phyloP scores from a whole-genome alignment of 2,797 vertebrate species.

The Hozukius guyotensis region DNA sequence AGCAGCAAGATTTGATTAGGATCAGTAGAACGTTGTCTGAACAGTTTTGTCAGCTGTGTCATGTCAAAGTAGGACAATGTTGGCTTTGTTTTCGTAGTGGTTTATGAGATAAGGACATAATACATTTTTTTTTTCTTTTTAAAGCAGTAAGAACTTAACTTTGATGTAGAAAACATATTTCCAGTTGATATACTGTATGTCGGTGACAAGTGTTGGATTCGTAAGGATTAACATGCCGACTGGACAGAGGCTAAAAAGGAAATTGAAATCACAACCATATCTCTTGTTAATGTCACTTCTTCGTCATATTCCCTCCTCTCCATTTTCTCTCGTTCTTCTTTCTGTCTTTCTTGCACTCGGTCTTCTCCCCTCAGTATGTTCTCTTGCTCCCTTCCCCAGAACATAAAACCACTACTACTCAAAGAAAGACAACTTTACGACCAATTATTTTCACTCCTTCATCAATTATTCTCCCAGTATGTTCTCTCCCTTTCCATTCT shows the following conservation, averaged over 20 bases:
- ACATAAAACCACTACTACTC: constrained; percentile 16
- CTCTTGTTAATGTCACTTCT: neutral
- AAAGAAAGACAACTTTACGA: constrained; percentile 30
- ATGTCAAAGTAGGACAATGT: neutral
- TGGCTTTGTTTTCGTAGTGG: constrained; percentile 17
- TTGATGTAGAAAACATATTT: neutral
- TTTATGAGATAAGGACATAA: constrained; percentile 4
- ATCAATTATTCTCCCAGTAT: constrained; percentile 50
- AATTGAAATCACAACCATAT: constrained; percentile 1
- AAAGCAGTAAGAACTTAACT: neutral
- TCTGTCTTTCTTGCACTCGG: neutral
- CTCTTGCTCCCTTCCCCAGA: neutral
- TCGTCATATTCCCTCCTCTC: neutral
- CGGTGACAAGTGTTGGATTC: neutral
- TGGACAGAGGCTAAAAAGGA: constrained; percentile 1
- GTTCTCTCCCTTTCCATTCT: constrained; percentile 24
- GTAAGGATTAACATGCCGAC: constrained; percentile 3
- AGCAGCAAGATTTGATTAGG: constrained; percentile 22
- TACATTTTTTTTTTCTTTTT: neutral
- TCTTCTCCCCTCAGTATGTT: neutral
- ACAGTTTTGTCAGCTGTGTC: constrained; percentile 26
- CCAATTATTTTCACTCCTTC: constrained; percentile 54
- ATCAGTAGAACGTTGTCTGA: constrained; percentile 25
- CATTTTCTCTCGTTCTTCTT: neutral
- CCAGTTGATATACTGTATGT: neutral